A percentile compares a stretch with the other conserved stretches of the same genome.
phyloP scores from a whole-genome alignment of 2,888 invertebrate species.

The Agriotes lineatus region DNA sequence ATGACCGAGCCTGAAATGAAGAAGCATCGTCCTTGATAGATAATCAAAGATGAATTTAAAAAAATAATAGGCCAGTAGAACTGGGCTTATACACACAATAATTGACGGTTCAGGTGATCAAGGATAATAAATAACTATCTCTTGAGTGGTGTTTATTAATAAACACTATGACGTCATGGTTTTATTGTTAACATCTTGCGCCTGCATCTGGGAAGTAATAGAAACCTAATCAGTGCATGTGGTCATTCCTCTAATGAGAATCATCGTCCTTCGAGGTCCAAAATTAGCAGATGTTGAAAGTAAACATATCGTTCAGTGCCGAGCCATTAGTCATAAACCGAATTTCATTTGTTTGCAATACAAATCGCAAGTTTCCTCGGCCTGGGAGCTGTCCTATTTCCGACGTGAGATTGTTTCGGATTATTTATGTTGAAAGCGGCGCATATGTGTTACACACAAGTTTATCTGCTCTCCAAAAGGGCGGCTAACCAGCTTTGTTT shows the following conservation, averaged over 20 bases:
- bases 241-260: not conserved
- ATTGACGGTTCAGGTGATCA: too few relatives aligned
- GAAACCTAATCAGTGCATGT: not conserved
- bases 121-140: too few relatives aligned
- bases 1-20: too few relatives aligned
- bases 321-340: constrained; percentile 7
- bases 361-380: constrained; percentile 1
- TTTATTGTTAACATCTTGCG: too few relatives aligned
- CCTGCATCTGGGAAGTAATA: too few relatives aligned
- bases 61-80: too few relatives aligned
- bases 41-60: too few relatives aligned
- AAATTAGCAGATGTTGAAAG: constrained; percentile 16
- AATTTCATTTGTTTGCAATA: constrained; percentile 13
- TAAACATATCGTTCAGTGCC: constrained; percentile 8
- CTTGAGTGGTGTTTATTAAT: too few relatives aligned
- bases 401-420: constrained; percentile 13
- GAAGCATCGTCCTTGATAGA: too few relatives aligned
- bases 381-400: constrained; percentile 14
- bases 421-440: constrained; percentile 24
- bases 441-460: constrained; percentile 18
- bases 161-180: too few relatives aligned
- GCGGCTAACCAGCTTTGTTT: constrained; percentile 17
- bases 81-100: too few relatives aligned
- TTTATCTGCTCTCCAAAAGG: constrained; percentile 19
- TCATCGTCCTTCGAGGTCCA: constrained; percentile 4